Evolutionary conservation across 2,113 vertebrate species (phyloP).

Genomic region (Pelecanus crispus): DNA sequence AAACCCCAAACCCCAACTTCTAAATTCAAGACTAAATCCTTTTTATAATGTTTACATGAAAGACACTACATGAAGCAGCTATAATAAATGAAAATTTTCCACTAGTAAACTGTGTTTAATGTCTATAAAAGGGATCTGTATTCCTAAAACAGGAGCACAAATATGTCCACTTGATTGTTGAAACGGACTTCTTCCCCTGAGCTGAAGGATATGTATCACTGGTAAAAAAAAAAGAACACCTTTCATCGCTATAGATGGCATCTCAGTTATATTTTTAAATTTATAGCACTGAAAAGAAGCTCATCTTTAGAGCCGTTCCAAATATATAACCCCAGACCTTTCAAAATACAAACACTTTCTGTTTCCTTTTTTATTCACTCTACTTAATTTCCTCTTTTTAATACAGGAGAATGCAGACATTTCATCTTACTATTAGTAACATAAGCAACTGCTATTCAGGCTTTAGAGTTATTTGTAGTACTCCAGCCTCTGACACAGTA

Average conservation of each 20-base stretch:
- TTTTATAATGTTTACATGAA: conserved; percentile 11
- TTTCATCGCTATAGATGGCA: background rate
- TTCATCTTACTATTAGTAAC: background rate
- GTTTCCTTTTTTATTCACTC: background rate
- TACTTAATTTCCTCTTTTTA: background rate
- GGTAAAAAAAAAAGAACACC: background rate
- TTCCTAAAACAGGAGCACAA: conserved; percentile 16
- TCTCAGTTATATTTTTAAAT: background rate
- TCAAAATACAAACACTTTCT: background rate
- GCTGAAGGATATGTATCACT: background rate
- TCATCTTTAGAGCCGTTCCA: background rate
- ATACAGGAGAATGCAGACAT: background rate
- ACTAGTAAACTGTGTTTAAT: background rate
- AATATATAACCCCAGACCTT: background rate
- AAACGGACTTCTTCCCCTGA: background rate
- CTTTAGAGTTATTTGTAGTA: background rate
- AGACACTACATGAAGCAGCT: background rate
- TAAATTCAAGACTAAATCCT: background rate
- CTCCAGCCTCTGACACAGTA: background rate
- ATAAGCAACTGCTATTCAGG: background rate
- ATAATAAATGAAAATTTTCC: conserved; percentile 7
- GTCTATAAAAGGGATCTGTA: background rate
- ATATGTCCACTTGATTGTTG: conserved; percentile 5
- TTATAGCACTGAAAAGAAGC: background rate
- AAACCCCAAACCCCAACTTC: background rate